Conservation (phyloP, 2,888 invertebrate genomes). For the Venusia cambrica region DNA sequence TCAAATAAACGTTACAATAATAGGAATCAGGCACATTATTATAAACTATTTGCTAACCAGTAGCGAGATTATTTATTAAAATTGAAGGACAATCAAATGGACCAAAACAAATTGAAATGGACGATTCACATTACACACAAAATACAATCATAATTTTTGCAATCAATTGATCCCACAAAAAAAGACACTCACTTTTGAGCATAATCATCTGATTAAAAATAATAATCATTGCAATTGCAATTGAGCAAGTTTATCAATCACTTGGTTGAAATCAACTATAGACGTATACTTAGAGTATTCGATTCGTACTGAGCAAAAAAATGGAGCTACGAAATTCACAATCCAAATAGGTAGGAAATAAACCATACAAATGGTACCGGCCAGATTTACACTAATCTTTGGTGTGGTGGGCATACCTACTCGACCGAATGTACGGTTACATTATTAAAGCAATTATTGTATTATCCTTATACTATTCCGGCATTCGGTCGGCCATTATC, state of each 20-base stretch:
- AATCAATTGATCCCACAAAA: conserved; percentile 62
- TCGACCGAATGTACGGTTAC: conserved; percentile 42
- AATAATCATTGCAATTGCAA: conserved; percentile 68
- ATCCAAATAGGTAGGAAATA: conserved; percentile 41
- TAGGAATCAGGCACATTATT: conserved; percentile 79
- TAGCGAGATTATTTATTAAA: conserved; percentile 47
- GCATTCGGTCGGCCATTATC: conserved; percentile 49
- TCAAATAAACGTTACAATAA: conserved; percentile 72
- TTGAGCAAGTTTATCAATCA: conserved; percentile 50
- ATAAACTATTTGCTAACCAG: conserved; percentile 61
- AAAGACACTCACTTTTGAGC: conserved; percentile 72
- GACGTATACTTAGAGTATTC: conserved; percentile 56
- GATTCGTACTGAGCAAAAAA: conserved; percentile 54
- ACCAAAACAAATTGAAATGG: conserved; percentile 46
- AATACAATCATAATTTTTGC: conserved; percentile 46
- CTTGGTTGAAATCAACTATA: conserved; percentile 52
- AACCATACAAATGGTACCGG: conserved; percentile 53
- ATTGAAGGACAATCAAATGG: conserved; percentile 37
- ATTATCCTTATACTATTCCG: conserved; percentile 29
- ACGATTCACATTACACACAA: conserved; percentile 57
- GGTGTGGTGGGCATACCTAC: conserved; percentile 72
- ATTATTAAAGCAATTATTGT: conserved; percentile 36
- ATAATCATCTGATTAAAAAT: conserved; percentile 62
- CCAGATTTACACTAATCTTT: conserved; percentile 74
- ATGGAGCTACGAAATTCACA: conserved; percentile 41